A percentile compares a stretch with the other conserved stretches of the same genome.
These are phyloP conservation scores for Rana temporaria DNA, from an alignment of 2,113 vertebrate species.

Conservation along the genomic window DNA sequence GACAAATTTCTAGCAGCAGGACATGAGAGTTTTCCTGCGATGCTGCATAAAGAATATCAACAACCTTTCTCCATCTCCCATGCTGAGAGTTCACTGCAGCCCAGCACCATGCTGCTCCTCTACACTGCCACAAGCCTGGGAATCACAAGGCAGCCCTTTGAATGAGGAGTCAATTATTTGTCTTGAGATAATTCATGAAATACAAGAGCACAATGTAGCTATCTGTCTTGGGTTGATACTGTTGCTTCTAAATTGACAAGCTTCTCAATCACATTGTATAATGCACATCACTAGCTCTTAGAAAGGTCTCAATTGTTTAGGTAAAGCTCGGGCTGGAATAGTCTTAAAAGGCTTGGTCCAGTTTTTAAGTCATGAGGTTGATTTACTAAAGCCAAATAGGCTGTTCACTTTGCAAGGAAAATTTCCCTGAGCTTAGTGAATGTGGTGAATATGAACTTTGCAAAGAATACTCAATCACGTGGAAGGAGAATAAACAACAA, in stretches of 20 bases:
- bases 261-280: not conserved
- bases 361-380: too few relatives aligned
- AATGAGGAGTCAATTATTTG: constrained; percentile 64
- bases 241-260: constrained; percentile 41
- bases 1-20: constrained; percentile 96
- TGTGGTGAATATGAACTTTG: too few relatives aligned
- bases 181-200: not conserved
- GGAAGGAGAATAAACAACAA: too few relatives aligned
- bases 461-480: too few relatives aligned
- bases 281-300: constrained; percentile 1
- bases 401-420: too few relatives aligned
- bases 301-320: not conserved
- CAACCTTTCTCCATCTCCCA: constrained; percentile 75
- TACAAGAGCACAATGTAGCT: constrained; percentile 61
- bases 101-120: constrained; percentile 60
- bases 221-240: constrained; percentile 53
- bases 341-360: too few relatives aligned
- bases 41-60: constrained; percentile 86
- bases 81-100: constrained; percentile 65
- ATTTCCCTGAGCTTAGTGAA: too few relatives aligned
- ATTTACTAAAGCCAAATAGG: too few relatives aligned
- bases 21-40: constrained; percentile 75
- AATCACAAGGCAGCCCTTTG: not conserved
- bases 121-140: constrained; percentile 35
- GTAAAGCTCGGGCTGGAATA: too few relatives aligned